Evolutionary conservation across 2,113 vertebrate genomes (phyloP).

Genomic region (Fulica atra): DNA sequence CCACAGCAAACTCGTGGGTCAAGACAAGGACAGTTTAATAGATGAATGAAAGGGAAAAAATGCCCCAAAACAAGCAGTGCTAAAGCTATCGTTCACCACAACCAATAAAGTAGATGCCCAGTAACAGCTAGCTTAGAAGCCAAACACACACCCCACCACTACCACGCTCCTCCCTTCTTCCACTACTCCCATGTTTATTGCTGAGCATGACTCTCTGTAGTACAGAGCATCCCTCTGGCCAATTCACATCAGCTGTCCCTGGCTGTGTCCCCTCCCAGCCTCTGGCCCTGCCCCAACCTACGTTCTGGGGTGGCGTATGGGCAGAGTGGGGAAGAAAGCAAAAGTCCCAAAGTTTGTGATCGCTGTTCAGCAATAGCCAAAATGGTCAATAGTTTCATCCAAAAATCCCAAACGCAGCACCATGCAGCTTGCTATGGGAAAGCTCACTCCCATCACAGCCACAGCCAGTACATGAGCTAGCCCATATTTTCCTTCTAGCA

Average conservation of each 20-base stretch:
- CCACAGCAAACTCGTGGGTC: not conserved
- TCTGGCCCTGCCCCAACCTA: not conserved
- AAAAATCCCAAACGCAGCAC: not conserved
- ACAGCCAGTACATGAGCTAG: not conserved
- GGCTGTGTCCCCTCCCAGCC: not conserved
- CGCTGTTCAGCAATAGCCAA: not conserved
- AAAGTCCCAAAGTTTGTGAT: not conserved
- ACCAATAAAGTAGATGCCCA: not conserved
- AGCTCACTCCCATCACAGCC: not conserved
- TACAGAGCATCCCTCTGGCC: not conserved
- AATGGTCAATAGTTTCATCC: not conserved
- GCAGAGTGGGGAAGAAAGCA: not conserved
- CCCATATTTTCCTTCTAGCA: not conserved
- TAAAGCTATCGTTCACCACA: not conserved
- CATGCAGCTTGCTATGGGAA: not conserved
- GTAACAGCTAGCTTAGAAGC: not conserved
- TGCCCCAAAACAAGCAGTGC: not conserved
- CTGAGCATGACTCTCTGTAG: accelerated
- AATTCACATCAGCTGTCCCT: not conserved
- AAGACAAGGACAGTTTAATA: not conserved
- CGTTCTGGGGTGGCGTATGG: not conserved
- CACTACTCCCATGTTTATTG: not conserved
- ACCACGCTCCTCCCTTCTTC: not conserved
- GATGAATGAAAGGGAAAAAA: not conserved
- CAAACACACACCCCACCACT: not conserved